These are phyloP conservation scores for Malacoraja senta DNA, from an alignment of 2,797 vertebrate species.

Conservation along the genomic window DNA sequence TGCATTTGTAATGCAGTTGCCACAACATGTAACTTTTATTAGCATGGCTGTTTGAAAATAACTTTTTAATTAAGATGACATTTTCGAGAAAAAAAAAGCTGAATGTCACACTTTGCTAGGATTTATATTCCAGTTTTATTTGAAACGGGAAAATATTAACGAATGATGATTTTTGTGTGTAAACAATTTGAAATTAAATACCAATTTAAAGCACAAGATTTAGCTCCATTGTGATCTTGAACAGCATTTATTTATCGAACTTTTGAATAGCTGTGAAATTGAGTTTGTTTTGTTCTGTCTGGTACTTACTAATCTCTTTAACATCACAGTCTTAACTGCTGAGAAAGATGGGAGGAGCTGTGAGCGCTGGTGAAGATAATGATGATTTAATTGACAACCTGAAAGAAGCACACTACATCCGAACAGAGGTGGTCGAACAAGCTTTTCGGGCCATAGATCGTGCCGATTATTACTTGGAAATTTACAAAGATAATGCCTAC, in stretches of 20 bases:
- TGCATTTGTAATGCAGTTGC: too few species aligned
- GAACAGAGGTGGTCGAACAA: constrained; percentile 82
- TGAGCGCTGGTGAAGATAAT: constrained; percentile 92
- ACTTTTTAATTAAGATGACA: neutral
- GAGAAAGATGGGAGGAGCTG: constrained; percentile 84
- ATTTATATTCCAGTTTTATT: neutral
- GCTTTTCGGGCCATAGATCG: constrained; percentile 88
- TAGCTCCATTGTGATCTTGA: neutral
- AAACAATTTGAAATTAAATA: too few species aligned
- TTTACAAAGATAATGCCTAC: constrained; percentile 88
- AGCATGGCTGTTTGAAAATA: neutral
- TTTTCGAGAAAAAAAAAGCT: neutral
- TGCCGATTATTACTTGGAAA: constrained; percentile 90
- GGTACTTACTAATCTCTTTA: constrained; percentile 3
- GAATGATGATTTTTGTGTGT: too few species aligned
- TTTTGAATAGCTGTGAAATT: neutral
- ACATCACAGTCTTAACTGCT: neutral
- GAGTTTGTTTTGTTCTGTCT: neutral
- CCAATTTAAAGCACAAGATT: neutral
- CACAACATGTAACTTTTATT: neutral
- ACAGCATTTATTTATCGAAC: neutral
- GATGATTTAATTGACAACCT: constrained; percentile 92
- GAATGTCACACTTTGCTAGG: neutral
- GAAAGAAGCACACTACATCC: constrained; percentile 92
- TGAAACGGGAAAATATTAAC: neutral